Base-by-base conservation (phyloP, 2,797 vertebrate species). In the Threskiornis aethiopicus region DNA sequence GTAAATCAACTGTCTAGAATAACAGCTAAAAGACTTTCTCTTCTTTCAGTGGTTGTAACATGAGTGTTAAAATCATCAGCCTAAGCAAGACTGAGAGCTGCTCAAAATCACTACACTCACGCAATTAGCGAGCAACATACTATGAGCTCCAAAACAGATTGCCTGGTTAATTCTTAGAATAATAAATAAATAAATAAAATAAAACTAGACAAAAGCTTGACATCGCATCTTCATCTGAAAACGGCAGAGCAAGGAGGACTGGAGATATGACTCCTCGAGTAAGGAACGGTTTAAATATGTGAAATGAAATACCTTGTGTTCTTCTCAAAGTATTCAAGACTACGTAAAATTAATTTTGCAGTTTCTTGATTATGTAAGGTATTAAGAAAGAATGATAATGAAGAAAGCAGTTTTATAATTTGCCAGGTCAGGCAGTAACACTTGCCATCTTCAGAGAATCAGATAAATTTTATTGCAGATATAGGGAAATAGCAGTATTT, bases 251-350 rank as follows among this genome's bases (percentile, higher is more conserved):
- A 62, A 72, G 29, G 15, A 85, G 14, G 9, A 58, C 11, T 21
- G 25, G 12, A 83, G 54, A 15, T 28, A 51, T 2, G 5, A 25
- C 13, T 66, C 6, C 42, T 89, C 0, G 0, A 54, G 26, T 46
- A 54, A 80, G 24, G 11, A 54, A 37, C 3, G 0, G 25, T 21
- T 69, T 52, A 49, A 79, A 52, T 16, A 65, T 3, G 12, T 42
- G 17, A 70, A 76, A 64, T 46, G 3, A 65, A 87, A 41, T 39
- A 22, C 11, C 2, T 61, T 52, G 80, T 42, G 16, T 59, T 89
- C 54, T 15, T 84, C 31, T 33, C 8, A 2, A 13, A 55, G 5
- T 37, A 18, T 51, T 57, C 4, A 7, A 37, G 72, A 77, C 9
- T 37, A 33, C 22, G 11, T 33, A 41, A 44, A 35, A 26, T 44